These are phyloP conservation scores for Empidonax alnorum DNA, from an alignment of 2,113 vertebrate species.

Conservation along the genomic window DNA sequence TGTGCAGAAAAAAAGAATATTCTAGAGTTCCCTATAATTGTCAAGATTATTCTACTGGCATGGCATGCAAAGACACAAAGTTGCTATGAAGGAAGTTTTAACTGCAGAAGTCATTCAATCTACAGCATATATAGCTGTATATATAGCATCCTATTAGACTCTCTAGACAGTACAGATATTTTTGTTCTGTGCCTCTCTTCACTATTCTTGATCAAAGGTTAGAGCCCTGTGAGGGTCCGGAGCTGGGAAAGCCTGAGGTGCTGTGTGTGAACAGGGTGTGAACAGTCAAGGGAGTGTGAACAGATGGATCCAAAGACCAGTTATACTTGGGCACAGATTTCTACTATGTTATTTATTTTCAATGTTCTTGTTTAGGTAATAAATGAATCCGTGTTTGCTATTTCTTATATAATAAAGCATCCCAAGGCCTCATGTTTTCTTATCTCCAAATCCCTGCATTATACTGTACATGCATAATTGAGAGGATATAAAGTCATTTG, in stretches of 20 bases:
- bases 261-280: neutral
- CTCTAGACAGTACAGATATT: neutral
- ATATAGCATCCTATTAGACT: no score
- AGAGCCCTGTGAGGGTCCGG: neutral
- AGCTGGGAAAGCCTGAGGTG: neutral
- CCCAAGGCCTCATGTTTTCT: neutral
- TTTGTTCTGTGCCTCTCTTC: neutral
- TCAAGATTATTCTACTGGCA: neutral
- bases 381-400: neutral
- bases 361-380: neutral
- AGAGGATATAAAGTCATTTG: neutral
- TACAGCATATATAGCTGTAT: neutral
- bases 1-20: neutral
- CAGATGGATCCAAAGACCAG: neutral
- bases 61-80: neutral
- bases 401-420: neutral
- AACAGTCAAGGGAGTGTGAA: neutral
- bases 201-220: neutral
- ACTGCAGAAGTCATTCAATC: neutral
- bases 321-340: neutral
- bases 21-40: neutral
- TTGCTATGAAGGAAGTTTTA: neutral
- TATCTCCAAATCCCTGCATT: conserved; percentile 1
- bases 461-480: neutral
- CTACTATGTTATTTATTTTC: neutral